These are phyloP conservation scores for Drosophila busckii DNA, from an alignment of 1,140 invertebrate genomes.

Conservation along the genomic window DNA sequence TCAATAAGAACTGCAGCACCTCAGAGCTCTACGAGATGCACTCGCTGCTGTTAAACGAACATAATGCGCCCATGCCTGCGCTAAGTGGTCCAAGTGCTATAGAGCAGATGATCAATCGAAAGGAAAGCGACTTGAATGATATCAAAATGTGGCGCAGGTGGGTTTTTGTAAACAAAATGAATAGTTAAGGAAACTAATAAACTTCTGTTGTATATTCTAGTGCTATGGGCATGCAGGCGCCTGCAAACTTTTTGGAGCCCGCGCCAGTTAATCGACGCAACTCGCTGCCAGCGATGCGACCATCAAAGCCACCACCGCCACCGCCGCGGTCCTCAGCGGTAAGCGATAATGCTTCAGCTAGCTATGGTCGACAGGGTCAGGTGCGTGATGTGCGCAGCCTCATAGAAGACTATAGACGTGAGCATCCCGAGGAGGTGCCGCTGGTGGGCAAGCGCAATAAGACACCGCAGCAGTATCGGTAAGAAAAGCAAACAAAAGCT, in stretches of 20 bases:
- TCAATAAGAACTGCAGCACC: slow-evolving; percentile 32
- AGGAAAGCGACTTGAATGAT: slow-evolving; percentile 26
- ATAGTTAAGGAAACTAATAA: not conserved
- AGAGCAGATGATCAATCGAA: slow-evolving; percentile 21
- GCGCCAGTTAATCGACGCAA: not conserved
- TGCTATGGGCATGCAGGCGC: slow-evolving; percentile 12
- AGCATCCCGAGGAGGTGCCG: slow-evolving; percentile 6
- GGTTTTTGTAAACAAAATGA: not conserved
- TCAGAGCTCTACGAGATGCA: slow-evolving; percentile 43
- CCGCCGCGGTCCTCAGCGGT: not conserved
- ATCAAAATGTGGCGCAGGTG: slow-evolving; percentile 33
- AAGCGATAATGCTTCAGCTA: not conserved
- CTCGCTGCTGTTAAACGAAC: slow-evolving; percentile 26
- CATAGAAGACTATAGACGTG: slow-evolving; percentile 2
- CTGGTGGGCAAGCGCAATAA: slow-evolving; percentile 26
- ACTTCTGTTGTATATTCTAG: slow-evolving; percentile 5
- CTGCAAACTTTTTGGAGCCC: no score
- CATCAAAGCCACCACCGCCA: not conserved
- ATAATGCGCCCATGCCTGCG: slow-evolving; percentile 6
- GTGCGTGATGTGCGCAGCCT: slow-evolving; percentile 7
- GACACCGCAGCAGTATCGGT: slow-evolving; percentile 19
- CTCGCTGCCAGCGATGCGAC: slow-evolving; percentile 16
- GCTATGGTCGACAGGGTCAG: slow-evolving; percentile 2
- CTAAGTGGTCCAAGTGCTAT: slow-evolving; percentile 5
- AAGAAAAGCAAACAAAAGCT: not conserved